Evolutionary conservation across 2,797 vertebrate genomes (phyloP), one percentile per base, ranked within the genome.

Genomic region (Sebastes minor): DNA sequence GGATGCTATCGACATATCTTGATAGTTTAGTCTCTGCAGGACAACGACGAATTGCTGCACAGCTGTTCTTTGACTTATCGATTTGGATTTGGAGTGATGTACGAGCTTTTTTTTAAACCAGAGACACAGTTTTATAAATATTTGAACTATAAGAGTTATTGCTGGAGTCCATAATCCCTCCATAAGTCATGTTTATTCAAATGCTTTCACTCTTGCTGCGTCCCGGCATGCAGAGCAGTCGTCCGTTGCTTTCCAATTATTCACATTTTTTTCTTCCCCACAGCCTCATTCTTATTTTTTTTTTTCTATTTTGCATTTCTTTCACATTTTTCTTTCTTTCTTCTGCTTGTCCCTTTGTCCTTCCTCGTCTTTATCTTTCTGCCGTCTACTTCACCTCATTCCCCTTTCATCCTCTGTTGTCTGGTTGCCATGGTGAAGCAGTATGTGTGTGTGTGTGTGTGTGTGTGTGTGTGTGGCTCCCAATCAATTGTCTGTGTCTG

Each of bases 341-440:
- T 74, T 71, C 72, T 38, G 2, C 53, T 65, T 69, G 66, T 86
- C 74, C 76, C 74, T 88, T 85, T 89, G 75, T 77, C 83, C 76
- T 89, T 82, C 63, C 53, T 60, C 13, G 2, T 86, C 83, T 84
- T 82, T 68, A 71, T 86, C 70, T 75, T 80, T 64, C 25, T 52
- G 49, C 52, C 22, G 10, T 87, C 86, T 86, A 81, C 81, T 69
- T 80, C 80, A 85, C 78, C 68, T 87, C 73, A 76, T 87, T 87
- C 86, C 46, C 67, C 69, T 83, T 78, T 75, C 79, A 78, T 77
- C 72, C 33, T 86, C 80, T 86, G 81, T 89, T 87, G 78, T 88
- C 82, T 91, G 81, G 92, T 95, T 95, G 90, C 88, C 88, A 94
- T 92, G 88, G 94, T 76, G 87, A 95, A 81, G 66, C 77, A 52